Percentiles rank a stretch among this genome's conserved stretches.
phyloP scores from a whole-genome alignment of 1,140 invertebrate genomes.

The Calliopsis andreniformis region DNA sequence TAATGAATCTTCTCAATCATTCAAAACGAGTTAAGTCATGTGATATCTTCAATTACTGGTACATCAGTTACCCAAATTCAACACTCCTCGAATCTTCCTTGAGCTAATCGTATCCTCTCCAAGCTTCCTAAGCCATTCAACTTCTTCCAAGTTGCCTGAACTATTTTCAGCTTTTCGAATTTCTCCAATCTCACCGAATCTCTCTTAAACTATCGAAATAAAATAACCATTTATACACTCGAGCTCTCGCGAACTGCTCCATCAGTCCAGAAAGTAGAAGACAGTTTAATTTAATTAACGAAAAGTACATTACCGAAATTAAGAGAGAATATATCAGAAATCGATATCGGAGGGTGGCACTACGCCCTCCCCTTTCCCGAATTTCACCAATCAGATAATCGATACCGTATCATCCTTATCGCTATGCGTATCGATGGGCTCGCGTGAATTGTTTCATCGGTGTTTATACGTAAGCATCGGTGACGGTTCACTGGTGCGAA shows the following conservation, averaged over 20 bases:
- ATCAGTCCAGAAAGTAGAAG: background rate
- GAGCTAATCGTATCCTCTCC: no score
- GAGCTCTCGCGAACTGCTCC: background rate
- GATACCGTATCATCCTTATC: slow-evolving; percentile 32
- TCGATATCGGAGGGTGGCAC: slow-evolving; percentile 3
- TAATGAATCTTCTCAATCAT: no score
- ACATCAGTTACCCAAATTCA: no score
- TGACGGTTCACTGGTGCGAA: slow-evolving; percentile 60
- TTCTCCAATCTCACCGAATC: no score
- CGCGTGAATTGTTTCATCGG: background rate
- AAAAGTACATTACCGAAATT: slow-evolving; percentile 35
- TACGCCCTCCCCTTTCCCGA: background rate
- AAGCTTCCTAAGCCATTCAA: no score
- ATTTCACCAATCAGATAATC: slow-evolving; percentile 42
- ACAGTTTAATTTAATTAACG: slow-evolving; percentile 43
- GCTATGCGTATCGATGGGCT: slow-evolving; percentile 12
- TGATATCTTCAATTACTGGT: no score
- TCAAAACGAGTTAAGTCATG: no score
- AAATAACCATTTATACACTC: no score
- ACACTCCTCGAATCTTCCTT: no score
- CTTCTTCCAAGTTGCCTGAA: no score
- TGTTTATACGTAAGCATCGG: slow-evolving; percentile 49
- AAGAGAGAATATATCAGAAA: slow-evolving; percentile 19
- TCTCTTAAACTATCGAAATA: no score
- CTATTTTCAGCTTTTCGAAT: no score